phyloP scores from a whole-genome alignment of 2,797 vertebrate species.

The Phaenicophaeus curvirostris region DNA sequence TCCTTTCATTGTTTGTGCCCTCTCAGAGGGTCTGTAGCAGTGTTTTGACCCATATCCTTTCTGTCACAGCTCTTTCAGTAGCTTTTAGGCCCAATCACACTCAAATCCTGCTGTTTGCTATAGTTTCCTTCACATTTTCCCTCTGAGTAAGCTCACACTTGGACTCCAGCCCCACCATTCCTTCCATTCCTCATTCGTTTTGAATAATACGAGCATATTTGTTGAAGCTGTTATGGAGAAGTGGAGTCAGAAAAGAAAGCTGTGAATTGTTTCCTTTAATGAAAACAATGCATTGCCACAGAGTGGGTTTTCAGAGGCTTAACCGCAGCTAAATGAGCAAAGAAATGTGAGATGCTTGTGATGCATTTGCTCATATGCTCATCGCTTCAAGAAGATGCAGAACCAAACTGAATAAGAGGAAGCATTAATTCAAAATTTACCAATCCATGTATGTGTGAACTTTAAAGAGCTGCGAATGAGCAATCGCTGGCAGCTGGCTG shows the following conservation, averaged over 20 bases:
- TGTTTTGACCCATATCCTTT: background rate
- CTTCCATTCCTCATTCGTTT: background rate
- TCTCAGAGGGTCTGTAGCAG: background rate
- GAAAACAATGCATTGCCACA: background rate
- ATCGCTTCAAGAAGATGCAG: background rate
- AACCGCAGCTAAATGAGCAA: background rate
- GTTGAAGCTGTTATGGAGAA: background rate
- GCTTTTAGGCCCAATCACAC: background rate
- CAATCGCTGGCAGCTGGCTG: background rate
- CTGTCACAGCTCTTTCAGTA: background rate
- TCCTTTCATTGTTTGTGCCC: background rate
- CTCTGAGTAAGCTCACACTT: background rate
- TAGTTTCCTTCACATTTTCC: background rate
- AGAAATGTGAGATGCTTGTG: background rate
- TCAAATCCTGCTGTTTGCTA: background rate
- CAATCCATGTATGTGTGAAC: fast-evolving
- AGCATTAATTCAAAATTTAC: background rate
- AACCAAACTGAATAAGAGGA: background rate
- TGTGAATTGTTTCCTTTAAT: background rate
- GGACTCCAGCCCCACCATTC: background rate
- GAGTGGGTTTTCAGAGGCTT: background rate
- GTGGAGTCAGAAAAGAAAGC: background rate
- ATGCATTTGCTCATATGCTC: background rate
- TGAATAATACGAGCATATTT: background rate
- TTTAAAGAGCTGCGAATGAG: background rate